A percentile compares a stretch with the other conserved stretches of the same genome.
Conservation (phyloP, 2,797 vertebrate species). For the Diceros bicornis region DNA sequence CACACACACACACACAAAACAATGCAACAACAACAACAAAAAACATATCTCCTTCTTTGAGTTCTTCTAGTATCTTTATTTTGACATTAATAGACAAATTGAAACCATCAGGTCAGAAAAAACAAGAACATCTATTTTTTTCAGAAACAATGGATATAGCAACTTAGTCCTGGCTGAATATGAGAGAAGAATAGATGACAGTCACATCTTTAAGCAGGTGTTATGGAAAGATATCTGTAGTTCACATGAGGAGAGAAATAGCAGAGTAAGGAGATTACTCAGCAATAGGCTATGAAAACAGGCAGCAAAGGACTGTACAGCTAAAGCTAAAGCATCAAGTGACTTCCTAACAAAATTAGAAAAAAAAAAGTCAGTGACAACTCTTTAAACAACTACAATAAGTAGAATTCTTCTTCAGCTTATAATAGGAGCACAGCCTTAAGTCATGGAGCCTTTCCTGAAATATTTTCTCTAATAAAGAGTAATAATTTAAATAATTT, state of each 20-base stretch:
- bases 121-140: neutral
- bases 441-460: neutral
- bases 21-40: neutral
- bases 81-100: neutral
- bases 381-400: neutral
- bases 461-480: constrained; percentile 10
- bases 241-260: neutral
- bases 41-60: neutral
- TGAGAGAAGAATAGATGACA: neutral
- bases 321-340: neutral
- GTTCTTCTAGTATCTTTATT: neutral
- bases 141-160: neutral
- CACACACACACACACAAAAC: neutral
- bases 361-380: neutral
- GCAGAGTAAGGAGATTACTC: neutral
- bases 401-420: neutral
- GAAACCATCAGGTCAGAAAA: neutral
- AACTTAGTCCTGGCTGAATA: neutral
- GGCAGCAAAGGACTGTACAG: neutral
- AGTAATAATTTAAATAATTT: neutral
- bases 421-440: neutral
- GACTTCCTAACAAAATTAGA: neutral
- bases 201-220: neutral
- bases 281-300: neutral
- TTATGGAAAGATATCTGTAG: neutral